A percentile compares a stretch with the other conserved stretches of the same genome.
Evolutionary conservation across 2,888 invertebrate species (phyloP).

Genomic region (Caenorhabditis wallacei): DNA sequence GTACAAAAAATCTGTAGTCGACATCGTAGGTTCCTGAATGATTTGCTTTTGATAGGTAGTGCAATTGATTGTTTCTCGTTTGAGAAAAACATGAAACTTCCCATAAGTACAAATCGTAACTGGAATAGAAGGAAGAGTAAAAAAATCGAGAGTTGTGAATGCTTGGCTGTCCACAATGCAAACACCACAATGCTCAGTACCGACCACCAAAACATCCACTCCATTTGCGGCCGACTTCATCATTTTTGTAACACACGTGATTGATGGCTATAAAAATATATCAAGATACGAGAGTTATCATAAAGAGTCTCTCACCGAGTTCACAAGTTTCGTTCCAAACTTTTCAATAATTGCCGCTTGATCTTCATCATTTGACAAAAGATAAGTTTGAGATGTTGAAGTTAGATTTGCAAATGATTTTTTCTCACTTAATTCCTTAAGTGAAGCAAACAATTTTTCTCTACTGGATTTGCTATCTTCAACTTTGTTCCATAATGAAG

Average conservation of each 20-base stretch:
- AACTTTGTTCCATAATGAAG: constrained; percentile 47
- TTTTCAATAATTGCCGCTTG: constrained; percentile 85
- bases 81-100: constrained; percentile 16
- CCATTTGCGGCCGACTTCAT: constrained; percentile 89
- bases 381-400: constrained; percentile 65
- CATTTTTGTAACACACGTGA: constrained; percentile 90
- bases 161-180: constrained; percentile 93
- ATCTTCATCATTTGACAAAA: constrained; percentile 77
- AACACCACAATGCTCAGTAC: constrained; percentile 92
- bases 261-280: constrained; percentile 86
- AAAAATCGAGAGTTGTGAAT: constrained; percentile 89
- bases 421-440: constrained; percentile 52
- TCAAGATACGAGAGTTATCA: no score
- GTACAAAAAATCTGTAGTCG: constrained; percentile 92
- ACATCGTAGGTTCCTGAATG: constrained; percentile 90
- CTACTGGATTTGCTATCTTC: neutral
- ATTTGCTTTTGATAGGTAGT: neutral
- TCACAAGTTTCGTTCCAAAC: constrained; percentile 85
- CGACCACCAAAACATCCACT: constrained; percentile 90
- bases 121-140: constrained; percentile 81
- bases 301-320: constrained; percentile 68
- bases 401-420: constrained; percentile 54
- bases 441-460: constrained; percentile 47
- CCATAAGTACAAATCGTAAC: constrained; percentile 73
- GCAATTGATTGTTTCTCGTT: no score